Conservation (phyloP, 1,140 invertebrate genomes). For the Chlorops oryzae region DNA sequence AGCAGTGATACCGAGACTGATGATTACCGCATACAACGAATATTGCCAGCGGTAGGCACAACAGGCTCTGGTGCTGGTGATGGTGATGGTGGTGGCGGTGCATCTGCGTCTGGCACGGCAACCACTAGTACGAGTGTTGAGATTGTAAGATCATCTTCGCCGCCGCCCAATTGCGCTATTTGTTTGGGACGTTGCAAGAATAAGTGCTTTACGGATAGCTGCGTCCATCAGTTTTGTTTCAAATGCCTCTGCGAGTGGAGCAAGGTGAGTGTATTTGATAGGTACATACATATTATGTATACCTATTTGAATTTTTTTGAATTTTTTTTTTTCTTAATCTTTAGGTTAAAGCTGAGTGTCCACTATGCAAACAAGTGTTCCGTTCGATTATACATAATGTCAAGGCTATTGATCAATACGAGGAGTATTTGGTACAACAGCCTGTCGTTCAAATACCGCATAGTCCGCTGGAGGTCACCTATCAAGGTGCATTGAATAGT, state of each 20-base stretch:
- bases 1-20: conserved; percentile 40
- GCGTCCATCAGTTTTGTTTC: conserved; percentile 91
- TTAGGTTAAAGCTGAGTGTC: conserved; percentile 87
- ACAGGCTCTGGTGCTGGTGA: too few relatives aligned
- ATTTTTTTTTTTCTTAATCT: too few relatives aligned
- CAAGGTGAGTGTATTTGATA: conserved; percentile 55
- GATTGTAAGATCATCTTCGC: conserved; percentile 49
- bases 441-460: conserved; percentile 20
- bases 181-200: conserved; percentile 80
- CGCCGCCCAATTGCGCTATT: conserved; percentile 84
- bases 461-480: conserved; percentile 19
- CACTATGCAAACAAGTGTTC: conserved; percentile 87
- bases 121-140: not conserved
- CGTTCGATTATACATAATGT: conserved; percentile 90
- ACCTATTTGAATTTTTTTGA: not conserved
- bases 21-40: too few relatives aligned
- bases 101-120: conserved; percentile 17
- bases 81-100: conserved; percentile 38
- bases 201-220: conserved; percentile 86
- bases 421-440: conserved; percentile 68
- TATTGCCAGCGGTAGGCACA: too few relatives aligned
- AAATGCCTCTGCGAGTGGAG: conserved; percentile 90
- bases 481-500: too few relatives aligned
- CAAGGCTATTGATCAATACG: conserved; percentile 77
- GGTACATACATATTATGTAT: conserved; percentile 3